Conservation (phyloP, 2,888 invertebrate species). For the Mechanitis mazaeus region DNA sequence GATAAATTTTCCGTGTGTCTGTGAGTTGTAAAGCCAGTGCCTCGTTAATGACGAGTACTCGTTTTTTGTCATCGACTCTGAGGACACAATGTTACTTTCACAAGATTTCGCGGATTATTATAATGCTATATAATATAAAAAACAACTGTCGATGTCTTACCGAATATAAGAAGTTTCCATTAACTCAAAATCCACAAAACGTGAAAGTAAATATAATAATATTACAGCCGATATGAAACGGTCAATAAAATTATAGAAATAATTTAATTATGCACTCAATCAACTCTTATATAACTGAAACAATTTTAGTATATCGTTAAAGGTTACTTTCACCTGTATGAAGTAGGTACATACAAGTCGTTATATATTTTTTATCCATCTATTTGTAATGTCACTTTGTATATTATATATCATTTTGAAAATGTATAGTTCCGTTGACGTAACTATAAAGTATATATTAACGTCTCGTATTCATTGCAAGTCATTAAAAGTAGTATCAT, state of each 20-base stretch:
- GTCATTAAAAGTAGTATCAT: conserved; percentile 29
- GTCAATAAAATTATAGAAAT: conserved; percentile 22
- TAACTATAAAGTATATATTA: conserved; percentile 9
- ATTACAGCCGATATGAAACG: too few relatives aligned
- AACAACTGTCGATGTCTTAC: not conserved
- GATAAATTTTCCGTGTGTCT: conserved; percentile 10
- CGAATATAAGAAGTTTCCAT: not conserved
- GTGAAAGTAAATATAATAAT: too few relatives aligned
- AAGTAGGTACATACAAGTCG: conserved; percentile 5
- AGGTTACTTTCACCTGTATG: conserved; percentile 13
- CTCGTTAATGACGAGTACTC: conserved; percentile 16
- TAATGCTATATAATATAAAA: conserved; percentile 7
- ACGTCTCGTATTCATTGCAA: conserved; percentile 19
- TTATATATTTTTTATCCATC: not conserved
- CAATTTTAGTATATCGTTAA: conserved; percentile 32
- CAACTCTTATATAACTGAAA: conserved; percentile 32
- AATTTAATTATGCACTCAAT: conserved; percentile 35
- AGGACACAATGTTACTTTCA: conserved; percentile 17
- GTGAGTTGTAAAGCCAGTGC: conserved; percentile 5
- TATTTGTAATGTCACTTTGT: not conserved
- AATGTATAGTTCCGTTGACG: conserved; percentile 4
- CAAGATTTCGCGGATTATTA: conserved; percentile 10
- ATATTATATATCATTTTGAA: not conserved
- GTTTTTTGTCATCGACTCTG: conserved; percentile 15
- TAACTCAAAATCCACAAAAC: too few relatives aligned